Base-by-base conservation (phyloP, 2,113 vertebrate genomes). In the Epinephelus fuscoguttatus region DNA sequence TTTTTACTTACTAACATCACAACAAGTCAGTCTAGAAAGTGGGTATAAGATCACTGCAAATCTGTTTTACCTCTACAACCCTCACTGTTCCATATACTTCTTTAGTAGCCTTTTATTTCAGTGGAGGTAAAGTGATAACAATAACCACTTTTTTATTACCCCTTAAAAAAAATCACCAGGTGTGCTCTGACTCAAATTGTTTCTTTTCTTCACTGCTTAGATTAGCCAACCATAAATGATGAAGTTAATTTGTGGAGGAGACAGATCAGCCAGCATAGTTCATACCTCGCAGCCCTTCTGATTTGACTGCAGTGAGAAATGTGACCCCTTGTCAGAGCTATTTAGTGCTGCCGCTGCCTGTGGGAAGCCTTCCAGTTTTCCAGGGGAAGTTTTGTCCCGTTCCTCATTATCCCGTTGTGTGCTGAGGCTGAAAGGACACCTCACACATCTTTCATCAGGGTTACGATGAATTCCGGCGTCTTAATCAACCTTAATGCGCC, bases 341-440 rank as follows among this genome's bases (percentile, higher is more conserved):
- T 72, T 88, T 80, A 85, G 81, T 75, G 75, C 84, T 60, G 75
- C 60, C 76, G 78, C 63, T 82, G 82, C 75, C 74, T 62, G 61
- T 57, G 23, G 74, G 75, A 84, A 70, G 47, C 62, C 78, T 85
- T 93, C 90, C 90, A 94, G 81, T 64, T 88, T 92, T 90, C 87
- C 84, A 82, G 40, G 45, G 75, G 84, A 88, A 85, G 78, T 45
- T 73, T 60, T 62, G 50, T 84, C 80, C 60, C 57, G 59, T 75
- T 90, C 62, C 68, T 88, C 75, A 80, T 90, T 88, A 80, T 74
- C 64, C 61, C 18, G 2, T 75, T 60, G 4, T 73, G 76, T 81
- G 72, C 71, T 9, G 33, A 61, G 27, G 70, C 19, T 57, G 37
- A 59, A 81, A 25, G 10, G 9, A 78, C 56, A 52, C 61, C 25